Percentiles rank a stretch among this genome's conserved stretches.
Conservation (phyloP, 2,797 vertebrate species). For the Clamator glandarius region DNA sequence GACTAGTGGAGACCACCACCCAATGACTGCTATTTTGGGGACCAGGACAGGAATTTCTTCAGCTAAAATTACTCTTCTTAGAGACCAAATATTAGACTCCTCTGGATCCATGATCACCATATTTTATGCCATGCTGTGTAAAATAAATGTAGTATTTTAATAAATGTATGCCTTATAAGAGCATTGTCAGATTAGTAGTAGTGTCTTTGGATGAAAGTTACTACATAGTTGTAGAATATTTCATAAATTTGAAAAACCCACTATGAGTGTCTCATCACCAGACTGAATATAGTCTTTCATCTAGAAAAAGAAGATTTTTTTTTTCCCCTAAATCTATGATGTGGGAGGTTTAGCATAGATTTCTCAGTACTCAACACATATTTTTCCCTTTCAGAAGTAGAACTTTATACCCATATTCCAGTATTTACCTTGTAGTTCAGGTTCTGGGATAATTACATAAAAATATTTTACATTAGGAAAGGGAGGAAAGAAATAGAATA, state of each 20-base stretch:
- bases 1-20: background rate
- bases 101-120: background rate
- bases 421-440: background rate
- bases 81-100: background rate
- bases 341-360: fast-evolving
- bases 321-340: background rate
- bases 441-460: background rate
- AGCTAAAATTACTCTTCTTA: background rate
- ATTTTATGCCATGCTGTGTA: background rate
- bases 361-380: background rate
- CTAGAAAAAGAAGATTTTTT: background rate
- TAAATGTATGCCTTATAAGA: background rate
- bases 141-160: background rate
- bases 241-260: background rate
- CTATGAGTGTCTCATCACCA: background rate
- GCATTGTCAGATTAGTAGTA: background rate
- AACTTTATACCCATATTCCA: background rate
- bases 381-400: background rate
- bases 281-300: background rate
- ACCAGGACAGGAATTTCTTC: background rate
- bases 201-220: background rate
- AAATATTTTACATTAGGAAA: background rate
- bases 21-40: background rate
- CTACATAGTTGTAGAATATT: background rate
- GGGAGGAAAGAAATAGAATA: background rate